phyloP scores from a whole-genome alignment of 2,113 vertebrate species.

The Carassius gibelio region DNA sequence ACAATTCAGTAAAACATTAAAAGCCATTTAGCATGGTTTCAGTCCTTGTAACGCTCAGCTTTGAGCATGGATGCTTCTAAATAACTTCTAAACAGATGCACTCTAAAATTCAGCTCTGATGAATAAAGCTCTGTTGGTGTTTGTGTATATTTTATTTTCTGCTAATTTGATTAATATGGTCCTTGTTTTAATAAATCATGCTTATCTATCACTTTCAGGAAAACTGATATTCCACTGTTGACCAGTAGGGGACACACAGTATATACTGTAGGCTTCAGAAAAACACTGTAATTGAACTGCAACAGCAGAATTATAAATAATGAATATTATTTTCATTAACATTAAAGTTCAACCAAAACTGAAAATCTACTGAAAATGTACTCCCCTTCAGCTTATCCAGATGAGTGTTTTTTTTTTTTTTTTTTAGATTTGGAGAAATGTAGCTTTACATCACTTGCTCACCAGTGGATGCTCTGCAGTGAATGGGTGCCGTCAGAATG shows the following conservation, averaged over 20 bases:
- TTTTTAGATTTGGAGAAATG: too few species aligned
- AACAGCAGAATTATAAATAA: neutral
- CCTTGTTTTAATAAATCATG: neutral
- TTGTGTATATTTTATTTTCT: neutral
- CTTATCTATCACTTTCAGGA: neutral
- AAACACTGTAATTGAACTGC: too few species aligned
- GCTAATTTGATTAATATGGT: neutral
- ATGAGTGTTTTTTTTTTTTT: too few species aligned
- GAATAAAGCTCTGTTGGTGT: neutral
- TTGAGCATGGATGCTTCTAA: neutral
- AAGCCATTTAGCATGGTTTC: neutral
- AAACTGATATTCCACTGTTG: neutral
- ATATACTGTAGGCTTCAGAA: too few species aligned
- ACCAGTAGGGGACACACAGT: neutral
- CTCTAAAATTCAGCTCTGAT: neutral
- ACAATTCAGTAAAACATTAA: slow-evolving; percentile 21
- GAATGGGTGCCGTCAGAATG: too few species aligned
- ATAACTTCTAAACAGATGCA: neutral
- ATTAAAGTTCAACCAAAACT: too few species aligned
- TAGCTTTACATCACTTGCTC: too few species aligned
- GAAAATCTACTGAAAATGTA: too few species aligned
- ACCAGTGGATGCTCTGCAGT: too few species aligned
- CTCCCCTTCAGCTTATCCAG: too few species aligned
- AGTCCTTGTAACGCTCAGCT: neutral
- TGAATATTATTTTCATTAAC: neutral